Base-by-base conservation (phyloP, 2,888 invertebrate species). In the Acronicta aceris region DNA sequence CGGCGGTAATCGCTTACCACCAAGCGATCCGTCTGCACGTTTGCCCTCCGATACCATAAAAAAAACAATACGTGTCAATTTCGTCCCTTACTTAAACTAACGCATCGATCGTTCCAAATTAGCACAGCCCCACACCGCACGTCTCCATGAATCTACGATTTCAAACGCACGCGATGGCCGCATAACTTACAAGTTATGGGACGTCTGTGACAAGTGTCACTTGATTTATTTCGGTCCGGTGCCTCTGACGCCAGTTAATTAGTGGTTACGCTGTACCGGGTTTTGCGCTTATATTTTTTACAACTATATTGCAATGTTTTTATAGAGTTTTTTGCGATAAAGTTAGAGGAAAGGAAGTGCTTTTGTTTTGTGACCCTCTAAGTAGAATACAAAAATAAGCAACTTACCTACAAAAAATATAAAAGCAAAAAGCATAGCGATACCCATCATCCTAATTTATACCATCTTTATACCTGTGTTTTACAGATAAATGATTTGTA, bases 141-240 rank as follows among this genome's bases (percentile, higher is more conserved):
- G 40, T 69, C 33, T 52, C 48, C 58, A 51, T 38, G 40, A 17
- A 52, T 48, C 36, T 41, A 16, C 51, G 45, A 21, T 27, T 25
- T 16, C 65, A 54, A 59, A 43, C 71, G 81, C 85, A 83, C 79
- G 80, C 85, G 72, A 85, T 73, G 59, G 76, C 77, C 80, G 82
- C 85, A 88, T 88, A 89, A 86, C 87, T 88, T 87, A 88, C 86
- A 81, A 84, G 82, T 87, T 87, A 87, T 85, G 85, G 83, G 82
- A 82, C 83, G 75, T 81, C 81, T 71, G 76, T 84, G 88, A 88
- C 89, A 88, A 89, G 84, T 86, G 85, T 71, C 78, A 78, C 80
- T 78, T 89, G 88, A 89, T 89, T 89, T 89, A 89, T 87, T 79
- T 68, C 70, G 47, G 40, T 40, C 65, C 53, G 71, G 59, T 59